Percentiles rank a stretch among this genome's conserved stretches.
Evolutionary conservation across 2,888 invertebrate species (phyloP).

Genomic region (Cotesia congregata): DNA sequence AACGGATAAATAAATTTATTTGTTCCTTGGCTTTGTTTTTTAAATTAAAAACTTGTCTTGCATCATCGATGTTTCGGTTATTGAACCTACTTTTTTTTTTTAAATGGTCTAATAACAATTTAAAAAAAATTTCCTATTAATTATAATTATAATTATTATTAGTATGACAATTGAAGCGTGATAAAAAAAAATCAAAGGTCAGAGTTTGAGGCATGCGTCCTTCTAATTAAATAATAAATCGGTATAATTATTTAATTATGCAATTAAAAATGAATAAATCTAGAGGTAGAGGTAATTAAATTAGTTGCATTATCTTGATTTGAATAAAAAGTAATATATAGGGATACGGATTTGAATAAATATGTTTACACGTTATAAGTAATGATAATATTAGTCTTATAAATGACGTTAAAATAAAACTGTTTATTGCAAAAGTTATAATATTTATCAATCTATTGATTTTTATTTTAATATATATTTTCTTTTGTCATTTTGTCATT

Average conservation of each 20-base stretch:
- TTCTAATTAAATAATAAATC: slow-evolving; percentile 1
- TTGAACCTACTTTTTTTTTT: slow-evolving; percentile 7
- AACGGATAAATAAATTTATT: slow-evolving; percentile 31
- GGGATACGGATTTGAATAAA: background rate
- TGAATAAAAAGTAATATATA: background rate
- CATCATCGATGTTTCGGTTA: slow-evolving; percentile 29
- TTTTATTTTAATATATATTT: slow-evolving; percentile 2
- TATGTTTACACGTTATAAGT: background rate
- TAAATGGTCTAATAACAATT: too few relatives aligned
- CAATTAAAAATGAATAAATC: background rate
- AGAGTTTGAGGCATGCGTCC: background rate
- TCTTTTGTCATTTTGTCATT: slow-evolving; percentile 37
- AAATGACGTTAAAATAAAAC: slow-evolving; percentile 1
- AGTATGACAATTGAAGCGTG: background rate
- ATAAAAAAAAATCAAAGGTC: background rate
- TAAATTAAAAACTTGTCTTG: slow-evolving; percentile 16
- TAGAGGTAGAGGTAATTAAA: background rate
- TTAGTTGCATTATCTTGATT: slow-evolving; percentile 1
- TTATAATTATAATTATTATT: too few relatives aligned
- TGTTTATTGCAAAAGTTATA: background rate
- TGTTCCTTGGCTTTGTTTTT: slow-evolving; percentile 1
- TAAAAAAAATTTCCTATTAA: too few relatives aligned
- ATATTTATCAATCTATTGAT: background rate
- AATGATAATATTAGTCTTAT: background rate
- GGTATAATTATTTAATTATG: background rate